Evolutionary conservation across 2,113 vertebrate species (phyloP), one percentile per base, ranked within the genome.

Genomic region (Lagenorhynchus albirostris): DNA sequence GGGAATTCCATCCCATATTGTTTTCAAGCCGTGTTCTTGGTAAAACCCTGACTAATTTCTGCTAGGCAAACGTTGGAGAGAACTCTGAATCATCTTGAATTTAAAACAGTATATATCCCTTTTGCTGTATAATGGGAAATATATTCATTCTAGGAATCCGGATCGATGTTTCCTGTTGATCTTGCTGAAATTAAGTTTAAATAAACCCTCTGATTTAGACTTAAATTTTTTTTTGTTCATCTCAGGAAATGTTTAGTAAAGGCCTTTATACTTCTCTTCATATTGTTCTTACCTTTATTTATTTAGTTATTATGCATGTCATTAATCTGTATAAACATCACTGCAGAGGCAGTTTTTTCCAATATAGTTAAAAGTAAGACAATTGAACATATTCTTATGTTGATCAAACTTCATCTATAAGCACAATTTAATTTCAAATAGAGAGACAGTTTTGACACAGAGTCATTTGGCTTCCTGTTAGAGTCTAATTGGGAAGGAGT

Each of bases 391-490:
- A 47, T 93, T 79, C 58, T 94, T 60, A 6, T 77, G 29, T 53
- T 53, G 92, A 47, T 85, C 14, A 31, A 84, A 6, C 63, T 73
- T 92, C 25, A 93, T 76, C 55, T 88, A 1, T 58, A 89, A 90
- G n/a, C 36, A 96, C 10, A 26, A 79, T 79, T 98, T 86, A 77
- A 79, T 92, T 93, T 88, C 15, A 74, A 41, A 33, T 18, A 79
- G 31, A 77, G 12, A 67, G 58, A 44, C 20, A n/a, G 2, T 71
- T 90, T 73, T 96, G 55, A 79, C 25, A 38, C 3, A 67, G 73
- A 82, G 31, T 84, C 36, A 65, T 62, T 89, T 87, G 41, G 7
- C 47, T 89, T 63, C 53, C 62, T 73, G 25, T 62, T 93, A 38
- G 2, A 88, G 36, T 58, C 44, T 82, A 62, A 81, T 38, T 68